phyloP scores from a whole-genome alignment of 2,113 vertebrate genomes.

The Indri indri region DNA sequence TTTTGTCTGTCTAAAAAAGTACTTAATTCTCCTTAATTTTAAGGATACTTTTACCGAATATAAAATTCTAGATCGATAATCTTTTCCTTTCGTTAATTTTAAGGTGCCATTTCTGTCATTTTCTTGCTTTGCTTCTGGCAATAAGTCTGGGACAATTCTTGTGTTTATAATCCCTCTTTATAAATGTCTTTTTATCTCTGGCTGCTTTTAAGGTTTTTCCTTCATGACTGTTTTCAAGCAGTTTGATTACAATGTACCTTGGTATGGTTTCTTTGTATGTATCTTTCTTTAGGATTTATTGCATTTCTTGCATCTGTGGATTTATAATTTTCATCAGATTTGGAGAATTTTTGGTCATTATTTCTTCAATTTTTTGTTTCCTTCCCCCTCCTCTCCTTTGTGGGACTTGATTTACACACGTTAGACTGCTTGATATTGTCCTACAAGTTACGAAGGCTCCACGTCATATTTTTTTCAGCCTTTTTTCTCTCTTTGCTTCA shows the following conservation, averaged over 20 bases:
- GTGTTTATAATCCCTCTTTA: background rate
- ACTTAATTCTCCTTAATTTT: background rate
- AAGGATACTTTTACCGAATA: background rate
- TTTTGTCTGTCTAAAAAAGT: background rate
- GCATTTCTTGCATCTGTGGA: background rate
- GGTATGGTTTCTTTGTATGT: background rate
- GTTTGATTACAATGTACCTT: background rate
- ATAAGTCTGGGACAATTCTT: background rate
- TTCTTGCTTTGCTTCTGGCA: background rate
- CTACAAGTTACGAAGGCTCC: background rate
- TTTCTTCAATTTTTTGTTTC: background rate
- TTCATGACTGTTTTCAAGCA: background rate
- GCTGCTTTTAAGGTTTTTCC: background rate
- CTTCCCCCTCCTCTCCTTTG: background rate
- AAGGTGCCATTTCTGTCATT: background rate
- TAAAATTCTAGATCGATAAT: background rate
- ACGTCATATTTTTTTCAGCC: background rate
- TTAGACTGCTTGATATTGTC: background rate
- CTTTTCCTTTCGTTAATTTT: background rate
- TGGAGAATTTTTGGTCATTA: background rate
- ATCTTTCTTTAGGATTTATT: background rate
- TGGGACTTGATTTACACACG: background rate
- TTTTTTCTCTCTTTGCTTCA: background rate
- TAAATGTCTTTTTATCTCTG: background rate
- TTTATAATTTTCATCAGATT: background rate